Base-by-base conservation (phyloP, 2,888 invertebrate genomes). In the Hirudinaria manillensis region DNA sequence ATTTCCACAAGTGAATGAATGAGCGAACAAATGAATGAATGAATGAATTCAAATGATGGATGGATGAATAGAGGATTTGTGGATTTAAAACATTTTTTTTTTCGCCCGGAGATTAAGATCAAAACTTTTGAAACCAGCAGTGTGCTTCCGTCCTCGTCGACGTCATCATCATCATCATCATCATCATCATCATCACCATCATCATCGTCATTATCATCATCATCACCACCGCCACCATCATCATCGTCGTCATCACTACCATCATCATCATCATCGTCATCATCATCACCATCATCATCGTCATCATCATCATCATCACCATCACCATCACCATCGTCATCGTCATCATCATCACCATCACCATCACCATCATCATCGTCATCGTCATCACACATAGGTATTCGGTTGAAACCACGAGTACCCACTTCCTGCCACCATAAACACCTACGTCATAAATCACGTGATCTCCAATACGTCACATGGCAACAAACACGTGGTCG, bases 261-360 rank as follows among this genome's bases (percentile, higher is more conserved):
- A 32, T 73, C 73, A 32, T 70, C 65, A 73, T 73, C 73, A 73
- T 73, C 73, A 73, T 65, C 73, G 70, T 73, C 72, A 51, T 71
- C 72, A 71, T 66, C 72, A 71, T 66, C 72, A 71, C 27, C 72
- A 71, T 51, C 56, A 71, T 71, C 72, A 71, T 66, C 72, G 61
- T 71, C 72, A 71, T 66, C 72, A 71, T 71, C 71, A 67, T 67
- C 68, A 67, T 19, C 68, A 67, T 67, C 68, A 67, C 3, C 4
- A 67, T 3, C 68, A 67, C 19, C 68, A 67, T 67, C 68, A 55
- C 70, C 61, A 72, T 32, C 55, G 21, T 36, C 68, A 67, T 67
- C 68, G 27, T 67, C 68, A 67, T 67, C 68, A 19, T 67, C 68
- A 67, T 67, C 68, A 19, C 19, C 68, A 67, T 67, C 68, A 67